Evolutionary conservation across 2,113 vertebrate genomes (phyloP), one percentile per base, ranked within the genome.

Genomic region (Plotosus lineatus): DNA sequence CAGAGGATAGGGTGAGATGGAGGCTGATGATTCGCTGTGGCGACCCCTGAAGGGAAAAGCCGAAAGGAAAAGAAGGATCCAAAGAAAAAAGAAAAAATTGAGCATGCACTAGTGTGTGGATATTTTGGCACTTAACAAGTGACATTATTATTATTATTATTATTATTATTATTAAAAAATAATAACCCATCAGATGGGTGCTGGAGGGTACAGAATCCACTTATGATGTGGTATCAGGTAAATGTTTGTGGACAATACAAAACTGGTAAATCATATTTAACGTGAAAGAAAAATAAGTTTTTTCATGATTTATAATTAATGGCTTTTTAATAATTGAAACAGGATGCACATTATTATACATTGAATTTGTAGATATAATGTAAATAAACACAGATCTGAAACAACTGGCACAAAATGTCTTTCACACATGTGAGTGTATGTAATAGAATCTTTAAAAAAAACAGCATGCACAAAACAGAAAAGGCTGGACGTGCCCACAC

Each of bases 291-390:
- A 71, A 77, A 77, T 36, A 1, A n/a, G 8, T 79, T 38, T 77
- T 61, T 69, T 69, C n/a, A 53, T 50, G 4, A 63, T 55, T 36
- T 60, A 40, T n/a, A 80, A 44, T 72, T n/a, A 60, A 26, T 46
- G 58, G 21, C 11, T 48, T 60, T 48, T 72, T 72, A 58, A 60
- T 80, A 33, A 46, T 79, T 58, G 72, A 79, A 36, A 58, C 53
- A 72, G n/a, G n/a, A n/a, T n/a, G n/a, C 53, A 60, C 17, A 23
- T 23, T 71, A 48, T 44, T 72, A 31, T 72, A 44, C 55, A 72
- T 48, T 48, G 26, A 26, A 60, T 26, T 31, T 6, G 42, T 42
- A 46, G 15, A 79, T 4, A 8, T 78, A 31, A 28, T 55, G 40
- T n/a, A 68, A 28, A 31, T 71, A 21, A 71, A 71, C 72, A 53